Percentiles rank a stretch among this genome's conserved stretches.
These are phyloP conservation scores for Parasteatoda tepidariorum DNA, from an alignment of 1,140 invertebrate genomes.

Conservation along the genomic window DNA sequence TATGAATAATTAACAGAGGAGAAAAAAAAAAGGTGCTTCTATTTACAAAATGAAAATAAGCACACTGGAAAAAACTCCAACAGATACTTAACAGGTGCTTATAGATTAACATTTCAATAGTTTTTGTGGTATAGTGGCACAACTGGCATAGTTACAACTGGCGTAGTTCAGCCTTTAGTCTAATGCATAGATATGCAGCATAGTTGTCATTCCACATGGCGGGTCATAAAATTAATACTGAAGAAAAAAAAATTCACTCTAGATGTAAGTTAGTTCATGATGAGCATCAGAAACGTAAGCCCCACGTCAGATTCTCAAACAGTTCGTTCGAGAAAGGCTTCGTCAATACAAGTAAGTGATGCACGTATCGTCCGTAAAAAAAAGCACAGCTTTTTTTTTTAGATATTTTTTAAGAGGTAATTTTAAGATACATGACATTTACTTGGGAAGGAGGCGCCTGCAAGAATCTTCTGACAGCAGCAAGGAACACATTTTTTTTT, in stretches of 20 bases:
- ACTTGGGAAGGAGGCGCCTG: neutral
- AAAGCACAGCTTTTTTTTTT: neutral
- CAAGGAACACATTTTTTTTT: neutral
- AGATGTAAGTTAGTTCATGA: slow-evolving; percentile 31
- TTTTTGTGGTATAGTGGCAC: slow-evolving; percentile 18
- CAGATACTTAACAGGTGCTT: slow-evolving; percentile 52
- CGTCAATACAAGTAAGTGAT: neutral
- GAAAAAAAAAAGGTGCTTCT: slow-evolving; percentile 37
- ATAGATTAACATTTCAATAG: slow-evolving; percentile 41
- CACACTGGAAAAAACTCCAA: slow-evolving; percentile 52
- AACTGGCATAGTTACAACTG: neutral
- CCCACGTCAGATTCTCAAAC: neutral
- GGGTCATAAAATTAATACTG: slow-evolving; percentile 48
- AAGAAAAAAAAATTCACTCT: slow-evolving; percentile 39
- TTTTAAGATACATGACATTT: neutral
- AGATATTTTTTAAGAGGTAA: no score
- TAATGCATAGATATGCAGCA: slow-evolving; percentile 10
- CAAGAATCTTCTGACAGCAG: neutral
- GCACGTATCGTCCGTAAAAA: neutral
- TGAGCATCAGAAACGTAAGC: slow-evolving; percentile 52
- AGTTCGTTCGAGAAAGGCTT: neutral
- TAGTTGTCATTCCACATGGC: no score
- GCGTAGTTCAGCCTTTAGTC: slow-evolving; percentile 4
- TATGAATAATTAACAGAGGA: slow-evolving; percentile 2
- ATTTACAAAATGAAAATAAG: slow-evolving; percentile 54